Conservation (phyloP, 2,113 vertebrate genomes). For the Neolamprologus tretocephalus region DNA sequence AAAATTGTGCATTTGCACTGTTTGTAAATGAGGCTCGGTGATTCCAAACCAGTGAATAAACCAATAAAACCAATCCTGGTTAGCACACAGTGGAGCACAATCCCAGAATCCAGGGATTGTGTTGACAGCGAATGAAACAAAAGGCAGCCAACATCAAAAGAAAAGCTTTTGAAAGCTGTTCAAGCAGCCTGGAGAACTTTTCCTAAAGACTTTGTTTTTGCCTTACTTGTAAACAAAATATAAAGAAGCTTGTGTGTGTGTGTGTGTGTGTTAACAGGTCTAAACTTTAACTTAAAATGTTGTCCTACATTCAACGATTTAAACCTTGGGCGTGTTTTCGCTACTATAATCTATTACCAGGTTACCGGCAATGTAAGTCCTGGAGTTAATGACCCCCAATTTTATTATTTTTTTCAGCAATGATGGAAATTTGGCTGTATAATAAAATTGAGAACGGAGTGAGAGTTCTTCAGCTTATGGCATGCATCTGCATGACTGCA, state of each 20-base stretch:
- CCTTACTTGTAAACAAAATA: neutral
- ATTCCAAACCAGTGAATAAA: neutral
- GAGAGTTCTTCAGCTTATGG: neutral
- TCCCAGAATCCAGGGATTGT: neutral
- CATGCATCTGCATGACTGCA: neutral
- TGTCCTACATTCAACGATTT: neutral
- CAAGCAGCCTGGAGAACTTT: neutral
- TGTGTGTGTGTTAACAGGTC: neutral
- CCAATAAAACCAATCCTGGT: neutral
- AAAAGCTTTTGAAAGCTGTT: neutral
- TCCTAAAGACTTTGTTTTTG: neutral
- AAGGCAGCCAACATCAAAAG: neutral
- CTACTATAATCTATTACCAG: neutral
- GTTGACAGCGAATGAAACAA: neutral
- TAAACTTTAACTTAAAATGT: neutral
- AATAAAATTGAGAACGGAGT: neutral
- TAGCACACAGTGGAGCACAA: neutral
- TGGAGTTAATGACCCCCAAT: neutral
- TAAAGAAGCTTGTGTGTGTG: neutral
- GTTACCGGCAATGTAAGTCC: neutral
- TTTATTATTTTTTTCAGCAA: neutral
- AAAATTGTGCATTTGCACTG: neutral
- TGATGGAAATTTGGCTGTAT: neutral
- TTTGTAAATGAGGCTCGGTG: neutral
- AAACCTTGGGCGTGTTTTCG: neutral